Evolutionary conservation across 2,888 invertebrate species (phyloP).

Genomic region (Dryomyza anilis): DNA sequence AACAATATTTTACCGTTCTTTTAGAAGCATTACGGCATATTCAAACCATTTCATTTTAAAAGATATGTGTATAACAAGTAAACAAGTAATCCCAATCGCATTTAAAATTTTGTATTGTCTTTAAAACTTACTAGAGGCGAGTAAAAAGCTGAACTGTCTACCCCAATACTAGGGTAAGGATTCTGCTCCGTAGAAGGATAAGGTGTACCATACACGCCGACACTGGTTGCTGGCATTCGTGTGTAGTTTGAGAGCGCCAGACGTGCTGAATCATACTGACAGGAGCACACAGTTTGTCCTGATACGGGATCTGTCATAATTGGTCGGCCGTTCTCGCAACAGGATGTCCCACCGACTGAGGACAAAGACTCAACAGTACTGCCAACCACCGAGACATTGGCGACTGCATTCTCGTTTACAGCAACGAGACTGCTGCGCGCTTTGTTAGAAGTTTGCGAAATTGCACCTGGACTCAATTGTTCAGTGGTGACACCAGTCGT

Average conservation of each 20-base stretch:
- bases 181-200: conserved; percentile 91
- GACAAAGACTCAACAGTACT: conserved; percentile 23
- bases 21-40: too few relatives aligned
- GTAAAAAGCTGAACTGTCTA: conserved; percentile 94
- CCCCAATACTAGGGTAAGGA: conserved; percentile 90
- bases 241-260: conserved; percentile 79
- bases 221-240: conserved; percentile 76
- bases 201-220: conserved; percentile 83
- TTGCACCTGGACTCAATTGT: conserved; percentile 60
- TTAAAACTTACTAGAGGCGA: conserved; percentile 92
- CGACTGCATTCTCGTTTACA: conserved; percentile 25
- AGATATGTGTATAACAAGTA: too few relatives aligned
- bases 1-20: too few relatives aligned
- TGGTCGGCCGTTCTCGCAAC: conserved; percentile 90
- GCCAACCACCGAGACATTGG: conserved; percentile 4
- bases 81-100: too few relatives aligned
- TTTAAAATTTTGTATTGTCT: neutral
- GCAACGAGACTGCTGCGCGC: conserved; percentile 41
- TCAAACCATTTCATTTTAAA: too few relatives aligned
- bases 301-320: conserved; percentile 92
- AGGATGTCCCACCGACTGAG: conserved; percentile 61
- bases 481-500: conserved; percentile 57
- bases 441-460: conserved; percentile 61
- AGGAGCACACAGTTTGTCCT: conserved; percentile 91
- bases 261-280: conserved; percentile 89